Evolutionary conservation across 1,140 invertebrate genomes (phyloP), one percentile per base, ranked within the genome.

Genomic region (Armadillidium nasatum): DNA sequence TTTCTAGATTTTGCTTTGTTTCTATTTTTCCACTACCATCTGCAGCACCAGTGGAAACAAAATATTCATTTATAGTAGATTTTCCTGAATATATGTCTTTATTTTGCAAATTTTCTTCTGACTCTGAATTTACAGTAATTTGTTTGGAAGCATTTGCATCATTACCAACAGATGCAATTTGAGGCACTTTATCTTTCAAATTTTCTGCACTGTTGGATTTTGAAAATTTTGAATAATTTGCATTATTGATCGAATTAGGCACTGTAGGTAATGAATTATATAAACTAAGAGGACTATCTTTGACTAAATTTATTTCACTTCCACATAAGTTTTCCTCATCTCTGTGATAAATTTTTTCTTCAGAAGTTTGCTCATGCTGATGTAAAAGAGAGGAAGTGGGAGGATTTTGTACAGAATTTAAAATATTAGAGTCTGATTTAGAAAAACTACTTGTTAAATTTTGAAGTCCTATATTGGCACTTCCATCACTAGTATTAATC

Each of bases 391-490:
- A 19, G 7, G 50, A 60, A 60, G 50, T 60, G 50, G 11, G 11
- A 60, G 50, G 50, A 60, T 60, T 60, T 13, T 60, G 11, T 15
- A 19, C 19, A 60, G 50, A 15, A 60, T 19, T 60, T 60, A 60
- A 60, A 60, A 60, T 13, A 19, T 60, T 19, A 60, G 50, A 60
- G 50, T 60, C 50, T 60, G 50, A 60, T 60, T 60, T 60, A 60
- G 50, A 60, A 60, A 60, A 60, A 60, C 19, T 60, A 60, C 19
- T 60, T 19, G 33, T 33, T 33, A 60, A 15, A 60, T 19, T 60
- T 19, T 60, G 50, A 13, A 15, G 1, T 60, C 11, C 11, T 60
- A 60, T 4, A 60, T 60, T 60, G 50, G 50, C 50, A 60, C 50
- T 60, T 60, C 11, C 11, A 60, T 4, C 50, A 60, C 50, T 60